phyloP scores from a whole-genome alignment of 2,888 invertebrate genomes.

The Drosophila ustulata region DNA sequence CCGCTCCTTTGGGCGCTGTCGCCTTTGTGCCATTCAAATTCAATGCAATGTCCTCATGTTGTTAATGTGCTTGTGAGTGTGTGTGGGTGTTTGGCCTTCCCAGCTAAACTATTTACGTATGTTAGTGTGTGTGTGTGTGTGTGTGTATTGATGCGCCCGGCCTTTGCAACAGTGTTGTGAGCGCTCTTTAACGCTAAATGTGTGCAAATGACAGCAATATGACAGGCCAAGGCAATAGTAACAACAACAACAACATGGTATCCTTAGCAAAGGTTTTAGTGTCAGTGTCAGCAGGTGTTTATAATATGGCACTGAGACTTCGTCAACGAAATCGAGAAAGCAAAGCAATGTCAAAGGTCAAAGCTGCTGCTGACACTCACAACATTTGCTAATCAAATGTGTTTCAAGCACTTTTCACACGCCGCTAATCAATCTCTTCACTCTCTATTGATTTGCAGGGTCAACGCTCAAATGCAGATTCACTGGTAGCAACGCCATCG shows the following conservation, averaged over 20 bases:
- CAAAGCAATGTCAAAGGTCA: conserved; percentile 54
- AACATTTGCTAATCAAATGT: conserved; percentile 62
- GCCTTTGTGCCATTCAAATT: conserved; percentile 68
- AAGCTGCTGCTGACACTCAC: conserved; percentile 51
- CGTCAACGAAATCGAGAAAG: conserved; percentile 10
- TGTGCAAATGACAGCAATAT: conserved; percentile 76
- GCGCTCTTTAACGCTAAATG: conserved; percentile 65
- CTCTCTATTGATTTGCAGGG: not conserved
- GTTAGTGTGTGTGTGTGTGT: conserved; percentile 16
- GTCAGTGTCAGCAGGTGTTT: conserved; percentile 77
- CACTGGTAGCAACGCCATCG: too few species aligned
- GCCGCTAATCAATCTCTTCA: conserved; percentile 24
- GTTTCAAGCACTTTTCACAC: conserved; percentile 19
- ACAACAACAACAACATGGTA: conserved; percentile 43
- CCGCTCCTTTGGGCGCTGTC: conserved; percentile 26
- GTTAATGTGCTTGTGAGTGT: conserved; percentile 11
- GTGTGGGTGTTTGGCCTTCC: conserved; percentile 38
- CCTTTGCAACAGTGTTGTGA: conserved; percentile 62
- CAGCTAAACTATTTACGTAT: conserved; percentile 68
- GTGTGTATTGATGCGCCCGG: conserved; percentile 27
- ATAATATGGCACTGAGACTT: conserved; percentile 43
- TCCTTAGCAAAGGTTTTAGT: conserved; percentile 72
- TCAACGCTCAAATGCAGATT: not conserved
- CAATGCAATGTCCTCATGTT: conserved; percentile 61
- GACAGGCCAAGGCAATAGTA: conserved; percentile 61